A percentile compares a stretch with the other conserved stretches of the same genome.
These are phyloP conservation scores for Phymorhynchus buccinoides DNA, from an alignment of 1,140 invertebrate species.

Conservation along the genomic window DNA sequence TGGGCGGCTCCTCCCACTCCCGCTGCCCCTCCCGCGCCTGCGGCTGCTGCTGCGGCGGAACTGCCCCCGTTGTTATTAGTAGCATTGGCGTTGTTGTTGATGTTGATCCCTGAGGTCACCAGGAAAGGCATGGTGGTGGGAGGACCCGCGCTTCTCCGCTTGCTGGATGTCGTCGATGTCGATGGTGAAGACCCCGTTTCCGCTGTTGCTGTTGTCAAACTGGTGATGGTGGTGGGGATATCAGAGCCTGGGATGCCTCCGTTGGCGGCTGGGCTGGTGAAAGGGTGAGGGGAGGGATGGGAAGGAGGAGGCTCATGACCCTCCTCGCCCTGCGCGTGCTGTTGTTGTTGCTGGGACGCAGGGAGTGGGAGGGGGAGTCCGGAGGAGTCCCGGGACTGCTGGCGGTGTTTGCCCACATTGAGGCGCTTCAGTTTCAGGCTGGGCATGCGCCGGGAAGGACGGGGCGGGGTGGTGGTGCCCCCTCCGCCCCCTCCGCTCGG, in stretches of 20 bases:
- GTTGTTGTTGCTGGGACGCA: neutral
- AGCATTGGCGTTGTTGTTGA: too few species aligned
- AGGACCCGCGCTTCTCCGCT: conserved; percentile 33
- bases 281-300: too few species aligned
- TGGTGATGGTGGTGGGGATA: neutral
- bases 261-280: neutral
- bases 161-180: neutral
- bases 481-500: conserved; percentile 43
- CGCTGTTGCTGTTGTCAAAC: neutral
- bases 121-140: conserved; percentile 58
- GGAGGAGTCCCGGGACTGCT: neutral
- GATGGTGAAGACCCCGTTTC: neutral
- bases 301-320: neutral
- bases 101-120: conserved; percentile 48
- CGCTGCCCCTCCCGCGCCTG: too few species aligned
- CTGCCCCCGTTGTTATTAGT: too few species aligned
- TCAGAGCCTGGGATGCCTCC: neutral
- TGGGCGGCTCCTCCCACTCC: too few species aligned
- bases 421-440: conserved; percentile 68
- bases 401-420: conserved; percentile 46
- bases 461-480: conserved; percentile 50
- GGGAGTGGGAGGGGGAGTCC: neutral
- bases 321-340: neutral
- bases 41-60: too few species aligned
- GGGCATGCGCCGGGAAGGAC: conserved; percentile 61